These are phyloP conservation scores for Peribatodes rhomboidaria DNA, from an alignment of 2,888 invertebrate genomes.

Conservation along the genomic window DNA sequence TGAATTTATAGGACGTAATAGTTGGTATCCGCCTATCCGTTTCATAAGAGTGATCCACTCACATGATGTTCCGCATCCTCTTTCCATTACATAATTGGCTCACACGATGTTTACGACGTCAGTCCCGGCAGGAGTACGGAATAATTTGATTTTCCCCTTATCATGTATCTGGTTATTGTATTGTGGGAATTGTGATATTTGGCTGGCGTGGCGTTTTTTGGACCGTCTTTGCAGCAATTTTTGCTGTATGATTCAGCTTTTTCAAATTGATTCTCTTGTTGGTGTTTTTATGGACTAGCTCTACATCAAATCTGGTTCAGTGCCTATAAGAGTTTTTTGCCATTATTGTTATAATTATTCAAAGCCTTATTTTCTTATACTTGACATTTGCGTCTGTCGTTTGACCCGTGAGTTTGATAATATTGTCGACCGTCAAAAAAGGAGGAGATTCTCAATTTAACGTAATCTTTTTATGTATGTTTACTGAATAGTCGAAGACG, in stretches of 20 bases:
- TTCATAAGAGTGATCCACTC: conserved; percentile 38
- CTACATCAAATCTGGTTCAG: too few relatives aligned
- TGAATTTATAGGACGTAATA: conserved; percentile 34
- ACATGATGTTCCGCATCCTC: conserved; percentile 39
- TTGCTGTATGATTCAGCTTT: conserved; percentile 7
- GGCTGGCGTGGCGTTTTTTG: conserved; percentile 13
- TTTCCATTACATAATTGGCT: conserved; percentile 44
- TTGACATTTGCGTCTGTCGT: too few relatives aligned
- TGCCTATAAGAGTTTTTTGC: too few relatives aligned
- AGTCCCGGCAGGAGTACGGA: conserved; percentile 28
- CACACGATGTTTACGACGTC: conserved; percentile 33
- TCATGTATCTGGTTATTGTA: conserved; percentile 25
- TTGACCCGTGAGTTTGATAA: too few relatives aligned
- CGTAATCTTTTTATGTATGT: too few relatives aligned
- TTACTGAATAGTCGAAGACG: too few relatives aligned
- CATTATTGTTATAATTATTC: too few relatives aligned
- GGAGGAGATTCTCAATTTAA: too few relatives aligned
- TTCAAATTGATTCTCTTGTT: too few relatives aligned
- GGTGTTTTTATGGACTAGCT: too few relatives aligned
- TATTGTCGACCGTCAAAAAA: too few relatives aligned
- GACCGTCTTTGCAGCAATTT: conserved; percentile 24
- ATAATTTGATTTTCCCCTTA: conserved; percentile 37
- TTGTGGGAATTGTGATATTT: conserved; percentile 15
- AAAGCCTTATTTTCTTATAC: too few relatives aligned
- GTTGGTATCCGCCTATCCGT: conserved; percentile 36